Base-by-base conservation (phyloP, 2,113 vertebrate genomes). In the Corydoras maculifer region DNA sequence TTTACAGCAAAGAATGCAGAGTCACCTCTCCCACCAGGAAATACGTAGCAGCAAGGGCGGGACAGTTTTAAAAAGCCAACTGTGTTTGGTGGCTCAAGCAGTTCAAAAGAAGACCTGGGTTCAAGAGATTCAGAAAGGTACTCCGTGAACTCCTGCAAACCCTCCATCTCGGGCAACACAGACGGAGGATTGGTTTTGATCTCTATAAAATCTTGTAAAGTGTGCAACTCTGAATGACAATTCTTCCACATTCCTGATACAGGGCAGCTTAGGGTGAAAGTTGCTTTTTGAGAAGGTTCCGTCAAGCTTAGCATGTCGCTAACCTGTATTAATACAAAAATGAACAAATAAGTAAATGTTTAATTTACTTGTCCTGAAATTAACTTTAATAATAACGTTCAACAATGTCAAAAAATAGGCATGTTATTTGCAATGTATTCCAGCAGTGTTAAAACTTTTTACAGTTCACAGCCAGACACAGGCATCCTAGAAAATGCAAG, bases 11-110 rank as follows among this genome's bases (percentile, higher is more conserved):
- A 97, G 75, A 98, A 96, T 15, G 97, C 95, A 0, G 92, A 90
- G 55, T 98, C 95, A 0, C 97, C 97, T 2, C 92, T 83, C 6
- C 96, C 95, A 0, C 94, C 97, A 0, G 97, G 97, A 79, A 99
- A 99, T 68, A 99, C 82, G 63, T 99, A 99, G 91, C 96, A 99
- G 89, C 97, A 99, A 0, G 97, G 96, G 31, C 89, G 91, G 3
- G 92, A 93, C 2, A 99, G 90, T 65, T 96, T 93, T 51, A 99
- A 86, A 84, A 99, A 98, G 0, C 95, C 97, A 0, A 92, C 93
- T 0, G 93, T 92, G 35, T 88, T 87, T 0, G 96, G 95, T 0
- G 95, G 93, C 81, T 96, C 93, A 12, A 98, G 87, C n/a, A 98
- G 89, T 60, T 95, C 91, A 0, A 99, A 98, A 30, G 93, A 92